These are phyloP conservation scores for Lasiommata megera DNA, from an alignment of 2,888 invertebrate genomes.

Conservation along the genomic window DNA sequence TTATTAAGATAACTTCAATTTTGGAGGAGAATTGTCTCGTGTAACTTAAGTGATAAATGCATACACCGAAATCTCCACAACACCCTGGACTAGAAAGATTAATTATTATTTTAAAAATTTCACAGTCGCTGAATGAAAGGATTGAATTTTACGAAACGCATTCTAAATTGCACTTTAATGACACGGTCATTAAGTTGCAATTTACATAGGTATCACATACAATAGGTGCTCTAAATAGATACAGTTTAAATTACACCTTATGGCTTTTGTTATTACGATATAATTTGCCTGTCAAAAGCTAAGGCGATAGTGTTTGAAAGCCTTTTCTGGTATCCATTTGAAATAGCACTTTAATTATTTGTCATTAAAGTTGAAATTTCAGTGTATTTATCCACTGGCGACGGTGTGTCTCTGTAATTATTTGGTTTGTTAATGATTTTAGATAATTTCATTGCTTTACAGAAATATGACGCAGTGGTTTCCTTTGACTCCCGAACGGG, in stretches of 20 bases:
- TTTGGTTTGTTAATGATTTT: slow-evolving; percentile 39
- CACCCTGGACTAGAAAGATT: slow-evolving; percentile 44
- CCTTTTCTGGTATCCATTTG: not conserved
- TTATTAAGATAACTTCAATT: no score
- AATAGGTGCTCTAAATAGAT: not conserved
- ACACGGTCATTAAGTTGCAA: not conserved
- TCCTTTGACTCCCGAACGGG: slow-evolving; percentile 49
- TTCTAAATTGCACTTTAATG: slow-evolving; percentile 19
- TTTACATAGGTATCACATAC: not conserved
- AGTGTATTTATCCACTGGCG: slow-evolving; percentile 38
- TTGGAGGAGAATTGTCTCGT: no score
- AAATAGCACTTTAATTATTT: slow-evolving; percentile 1
- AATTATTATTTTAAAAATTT: slow-evolving; percentile 58
- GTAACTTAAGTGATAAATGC: no score
- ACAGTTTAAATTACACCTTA: not conserved
- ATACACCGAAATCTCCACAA: not conserved
- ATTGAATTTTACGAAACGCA: slow-evolving; percentile 31
- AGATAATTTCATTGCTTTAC: slow-evolving; percentile 44
- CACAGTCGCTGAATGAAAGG: slow-evolving; percentile 56
- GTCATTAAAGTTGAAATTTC: not conserved
- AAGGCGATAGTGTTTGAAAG: not conserved
- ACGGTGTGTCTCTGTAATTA: slow-evolving; percentile 54
- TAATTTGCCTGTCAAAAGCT: not conserved
- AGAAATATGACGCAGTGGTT: slow-evolving; percentile 48
- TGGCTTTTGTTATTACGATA: not conserved